Conservation (phyloP, 1,140 invertebrate genomes). For the Drosophila repleta region DNA sequence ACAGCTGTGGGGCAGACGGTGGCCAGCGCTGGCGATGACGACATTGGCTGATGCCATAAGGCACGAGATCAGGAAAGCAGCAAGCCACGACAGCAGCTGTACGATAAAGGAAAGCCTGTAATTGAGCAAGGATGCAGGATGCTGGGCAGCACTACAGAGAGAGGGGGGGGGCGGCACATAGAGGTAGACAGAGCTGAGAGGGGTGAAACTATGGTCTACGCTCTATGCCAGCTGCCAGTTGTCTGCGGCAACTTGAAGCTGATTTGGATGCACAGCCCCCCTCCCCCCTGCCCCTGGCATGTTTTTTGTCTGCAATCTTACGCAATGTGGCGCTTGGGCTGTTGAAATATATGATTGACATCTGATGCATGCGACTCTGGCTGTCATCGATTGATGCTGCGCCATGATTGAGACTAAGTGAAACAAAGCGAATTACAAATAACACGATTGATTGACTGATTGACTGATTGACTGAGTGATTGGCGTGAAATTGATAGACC, state of each 20-base stretch:
- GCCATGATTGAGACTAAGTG: neutral
- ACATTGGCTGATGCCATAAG: constrained; percentile 41
- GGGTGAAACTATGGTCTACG: neutral
- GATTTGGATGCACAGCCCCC: neutral
- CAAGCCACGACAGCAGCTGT: constrained; percentile 29
- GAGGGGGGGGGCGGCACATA: neutral
- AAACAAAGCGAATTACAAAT: constrained; percentile 3
- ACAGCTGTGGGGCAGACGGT: constrained; percentile 51
- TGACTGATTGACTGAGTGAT: no score
- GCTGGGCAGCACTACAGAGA: neutral
- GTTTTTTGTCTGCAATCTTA: constrained; percentile 18
- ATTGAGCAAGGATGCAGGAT: constrained; percentile 1
- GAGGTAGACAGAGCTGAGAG: neutral
- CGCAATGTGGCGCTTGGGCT: constrained; percentile 22
- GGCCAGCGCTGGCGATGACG: constrained; percentile 16
- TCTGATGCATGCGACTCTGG: constrained; percentile 7
- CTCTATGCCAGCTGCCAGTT: constrained; percentile 10
- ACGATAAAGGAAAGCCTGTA: constrained; percentile 18
- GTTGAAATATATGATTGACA: constrained; percentile 37
- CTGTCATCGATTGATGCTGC: constrained; percentile 24
- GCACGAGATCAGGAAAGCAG: constrained; percentile 11
- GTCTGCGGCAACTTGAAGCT: constrained; percentile 22
- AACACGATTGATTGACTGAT: no score
- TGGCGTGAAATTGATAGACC: neutral
- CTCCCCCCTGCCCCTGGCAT: neutral